Evolutionary conservation across 2,113 vertebrate genomes (phyloP).

Genomic region (Typhlomys cinereus): DNA sequence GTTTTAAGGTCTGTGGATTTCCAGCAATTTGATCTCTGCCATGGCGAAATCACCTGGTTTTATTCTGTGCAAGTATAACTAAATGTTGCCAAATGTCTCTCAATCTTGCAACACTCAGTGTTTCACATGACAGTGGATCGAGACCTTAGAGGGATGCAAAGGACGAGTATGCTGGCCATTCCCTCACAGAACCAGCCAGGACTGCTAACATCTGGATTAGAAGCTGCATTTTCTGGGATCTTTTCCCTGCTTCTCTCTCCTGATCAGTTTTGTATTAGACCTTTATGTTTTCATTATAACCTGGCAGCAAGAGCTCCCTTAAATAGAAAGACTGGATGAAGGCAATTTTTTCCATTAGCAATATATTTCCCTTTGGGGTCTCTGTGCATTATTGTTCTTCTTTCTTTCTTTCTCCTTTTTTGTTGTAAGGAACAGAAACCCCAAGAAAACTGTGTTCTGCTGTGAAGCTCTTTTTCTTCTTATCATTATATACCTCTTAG

Average conservation of each 20-base stretch:
- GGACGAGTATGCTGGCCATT: slow-evolving; percentile 43
- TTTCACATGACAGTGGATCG: not conserved
- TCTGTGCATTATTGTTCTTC: slow-evolving; percentile 78
- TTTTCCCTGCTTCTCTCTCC: not conserved
- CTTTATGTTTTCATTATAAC: slow-evolving; percentile 80
- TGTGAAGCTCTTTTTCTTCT: slow-evolving; percentile 75
- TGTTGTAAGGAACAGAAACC: slow-evolving; percentile 67
- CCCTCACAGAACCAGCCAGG: slow-evolving; percentile 61
- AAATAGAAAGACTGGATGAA: slow-evolving; percentile 82
- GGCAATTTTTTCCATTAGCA: slow-evolving; percentile 84
- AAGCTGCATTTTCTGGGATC: slow-evolving; percentile 64
- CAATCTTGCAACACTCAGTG: not conserved
- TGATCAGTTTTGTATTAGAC: slow-evolving; percentile 75
- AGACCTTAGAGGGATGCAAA: slow-evolving; percentile 47
- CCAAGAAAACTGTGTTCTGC: slow-evolving; percentile 75
- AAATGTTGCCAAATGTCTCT: not conserved
- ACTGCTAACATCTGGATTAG: slow-evolving; percentile 74
- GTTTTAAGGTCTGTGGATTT: not conserved
- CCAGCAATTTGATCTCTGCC: not conserved
- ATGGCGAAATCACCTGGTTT: not conserved
- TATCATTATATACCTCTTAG: slow-evolving; percentile 68
- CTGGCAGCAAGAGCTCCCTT: slow-evolving; percentile 75
- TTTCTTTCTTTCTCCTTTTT: too few relatives aligned
- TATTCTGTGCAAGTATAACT: not conserved
- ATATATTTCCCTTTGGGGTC: slow-evolving; percentile 83